phyloP scores from a whole-genome alignment of 2,888 invertebrate genomes.

The Coremacera marginata region DNA sequence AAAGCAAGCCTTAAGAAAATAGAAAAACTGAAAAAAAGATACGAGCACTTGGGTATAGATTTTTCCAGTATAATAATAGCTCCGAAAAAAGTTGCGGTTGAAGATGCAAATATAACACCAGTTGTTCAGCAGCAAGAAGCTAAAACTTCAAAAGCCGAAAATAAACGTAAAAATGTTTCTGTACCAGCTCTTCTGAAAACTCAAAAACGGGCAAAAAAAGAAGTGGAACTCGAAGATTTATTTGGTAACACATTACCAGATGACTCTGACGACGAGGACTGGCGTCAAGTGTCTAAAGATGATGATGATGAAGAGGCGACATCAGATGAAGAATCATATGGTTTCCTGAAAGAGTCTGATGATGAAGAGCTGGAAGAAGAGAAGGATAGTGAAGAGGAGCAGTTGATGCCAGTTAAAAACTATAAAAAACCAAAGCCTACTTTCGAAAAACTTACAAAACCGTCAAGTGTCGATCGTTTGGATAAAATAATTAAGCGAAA shows the following conservation, averaged over 20 bases:
- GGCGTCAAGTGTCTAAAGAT: constrained; percentile 24
- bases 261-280: constrained; percentile 65
- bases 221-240: constrained; percentile 55
- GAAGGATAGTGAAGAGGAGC: constrained; percentile 40
- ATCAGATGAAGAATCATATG: constrained; percentile 52
- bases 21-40: constrained; percentile 58
- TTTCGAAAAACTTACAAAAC: constrained; percentile 44
- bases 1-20: constrained; percentile 56
- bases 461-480: constrained; percentile 53
- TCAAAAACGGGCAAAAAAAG: constrained; percentile 49
- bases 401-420: constrained; percentile 39
- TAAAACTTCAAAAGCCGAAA: too few species aligned
- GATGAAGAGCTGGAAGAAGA: constrained; percentile 42
- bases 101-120: constrained; percentile 15
- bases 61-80: constrained; percentile 55
- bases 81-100: constrained; percentile 49
- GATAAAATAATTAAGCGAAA: constrained; percentile 60
- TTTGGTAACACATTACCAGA: constrained; percentile 62
- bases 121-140: constrained; percentile 25
- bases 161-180: constrained; percentile 15
- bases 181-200: neutral
- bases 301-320: constrained; percentile 31
- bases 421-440: constrained; percentile 41
- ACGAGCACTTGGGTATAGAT: constrained; percentile 61
- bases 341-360: constrained; percentile 44